Percentiles rank a stretch among this genome's conserved stretches.
These are phyloP conservation scores for Erynnis tages DNA, from an alignment of 2,888 invertebrate genomes.

Conservation along the genomic window DNA sequence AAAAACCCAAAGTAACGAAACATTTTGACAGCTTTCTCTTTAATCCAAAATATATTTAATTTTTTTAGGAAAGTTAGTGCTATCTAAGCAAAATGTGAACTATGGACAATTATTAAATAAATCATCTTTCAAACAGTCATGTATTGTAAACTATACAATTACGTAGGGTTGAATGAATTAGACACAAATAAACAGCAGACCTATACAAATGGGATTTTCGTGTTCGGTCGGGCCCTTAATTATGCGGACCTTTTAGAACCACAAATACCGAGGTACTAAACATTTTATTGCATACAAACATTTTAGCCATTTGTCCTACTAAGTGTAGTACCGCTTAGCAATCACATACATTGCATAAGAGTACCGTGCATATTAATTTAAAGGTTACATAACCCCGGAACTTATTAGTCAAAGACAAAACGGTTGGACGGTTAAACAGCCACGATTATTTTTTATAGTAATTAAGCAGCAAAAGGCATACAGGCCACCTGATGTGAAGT, in stretches of 20 bases:
- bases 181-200: conserved; percentile 20
- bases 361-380: conserved; percentile 16
- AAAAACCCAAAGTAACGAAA: too few relatives aligned
- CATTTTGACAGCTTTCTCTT: too few relatives aligned
- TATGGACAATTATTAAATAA: background rate
- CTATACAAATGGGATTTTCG: conserved; percentile 26
- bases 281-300: conserved; percentile 6
- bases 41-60: too few relatives aligned
- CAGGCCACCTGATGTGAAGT: too few relatives aligned
- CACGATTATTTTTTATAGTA: too few relatives aligned
- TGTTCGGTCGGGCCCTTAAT: conserved; percentile 21
- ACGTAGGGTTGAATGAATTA: conserved; percentile 5
- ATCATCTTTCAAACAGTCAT: background rate
- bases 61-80: too few relatives aligned
- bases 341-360: conserved; percentile 19
- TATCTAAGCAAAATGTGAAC: too few relatives aligned
- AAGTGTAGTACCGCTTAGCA: conserved; percentile 1
- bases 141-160: background rate
- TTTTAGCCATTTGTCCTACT: conserved; percentile 12
- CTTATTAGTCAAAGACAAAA: conserved; percentile 22
- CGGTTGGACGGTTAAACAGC: background rate
- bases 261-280: background rate
- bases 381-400: conserved; percentile 22
- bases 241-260: conserved; percentile 21
- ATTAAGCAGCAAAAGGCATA: too few relatives aligned